Evolutionary conservation across 2,888 invertebrate genomes (phyloP).

Genomic region (Agriopis leucophaearia): DNA sequence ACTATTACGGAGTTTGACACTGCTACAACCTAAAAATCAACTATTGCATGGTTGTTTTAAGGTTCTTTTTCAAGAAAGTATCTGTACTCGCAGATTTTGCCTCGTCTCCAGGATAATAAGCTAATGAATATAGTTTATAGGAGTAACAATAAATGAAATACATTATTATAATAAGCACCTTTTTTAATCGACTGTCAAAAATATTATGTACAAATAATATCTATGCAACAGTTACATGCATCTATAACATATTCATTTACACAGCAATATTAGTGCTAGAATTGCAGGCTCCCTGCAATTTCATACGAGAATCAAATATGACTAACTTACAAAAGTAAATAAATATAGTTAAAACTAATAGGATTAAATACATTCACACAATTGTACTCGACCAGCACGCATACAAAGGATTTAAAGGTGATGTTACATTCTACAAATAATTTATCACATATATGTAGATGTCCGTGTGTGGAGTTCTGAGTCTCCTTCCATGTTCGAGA

Average conservation of each 20-base stretch:
- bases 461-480: conserved; percentile 40
- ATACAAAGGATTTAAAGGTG: conserved; percentile 67
- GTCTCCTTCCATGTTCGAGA: conserved; percentile 44
- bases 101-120: not conserved
- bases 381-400: conserved; percentile 68
- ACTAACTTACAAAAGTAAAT: conserved; percentile 72
- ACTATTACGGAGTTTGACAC: too few species aligned
- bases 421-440: conserved; percentile 65
- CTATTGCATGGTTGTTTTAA: too few species aligned
- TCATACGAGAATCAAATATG: conserved; percentile 65
- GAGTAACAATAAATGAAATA: not conserved
- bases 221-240: conserved; percentile 71
- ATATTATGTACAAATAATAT: conserved; percentile 79
- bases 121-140: not conserved
- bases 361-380: conserved; percentile 82
- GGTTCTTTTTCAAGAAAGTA: too few species aligned
- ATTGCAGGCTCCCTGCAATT: conserved; percentile 67
- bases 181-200: conserved; percentile 82
- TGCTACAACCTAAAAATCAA: too few species aligned
- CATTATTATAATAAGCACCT: conserved; percentile 77
- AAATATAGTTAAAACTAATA: conserved; percentile 76
- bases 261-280: conserved; percentile 68
- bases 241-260: conserved; percentile 59
- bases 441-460: conserved; percentile 56
- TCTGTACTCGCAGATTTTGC: not conserved